Base-by-base conservation (phyloP, 2,888 invertebrate genomes). In the Loripinus fragilis region DNA sequence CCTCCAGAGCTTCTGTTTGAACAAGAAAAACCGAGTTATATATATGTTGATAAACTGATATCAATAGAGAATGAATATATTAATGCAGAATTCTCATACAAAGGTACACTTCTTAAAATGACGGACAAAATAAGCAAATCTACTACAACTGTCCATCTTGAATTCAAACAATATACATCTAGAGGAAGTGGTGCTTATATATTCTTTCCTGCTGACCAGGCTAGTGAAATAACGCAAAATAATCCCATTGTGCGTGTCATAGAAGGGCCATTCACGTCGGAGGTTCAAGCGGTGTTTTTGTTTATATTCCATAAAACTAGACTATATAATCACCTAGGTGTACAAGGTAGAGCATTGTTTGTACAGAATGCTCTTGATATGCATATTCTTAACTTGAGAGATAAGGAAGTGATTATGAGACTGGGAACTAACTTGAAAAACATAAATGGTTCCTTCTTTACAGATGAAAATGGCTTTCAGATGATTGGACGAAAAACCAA, bases 141-240 rank as follows among this genome's bases (percentile, higher is more conserved):
- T 17, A 78, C 86, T 60, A 76, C 78, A 68, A 50, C 78, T 80
- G 25, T 91, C 0, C 76, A 89, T 5, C 52, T 93, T 17, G 85
- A 88, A 38, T 98, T 98, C 90, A 96, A 97, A 0, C 97, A 97
- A 0, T 98, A 98, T 91, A 96, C 96, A 50, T 98, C 98, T 78
- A 86, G 89, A 71, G 91, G 91, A 20, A 93, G 93, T 85, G 93
- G 93, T 10, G 93, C 93, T 7, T 93, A 93, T 75, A 83, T 93
- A 45, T 93, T 93, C 78, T 86, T 82, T 38, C 92, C 93, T 0
- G 81, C 75, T n/a, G 89, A 91, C 10, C 87, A 89, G 10, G 91
- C 92, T 7, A 76, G 74, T 23, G 76, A 85, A 30, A 74, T 89
- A 17, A 71, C 82, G 45, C 83, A 85, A 41, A 84, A 78, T 33